Percentiles rank a stretch among this genome's conserved stretches.
Conservation (phyloP, 2,113 vertebrate genomes). For the Promerops cafer region DNA sequence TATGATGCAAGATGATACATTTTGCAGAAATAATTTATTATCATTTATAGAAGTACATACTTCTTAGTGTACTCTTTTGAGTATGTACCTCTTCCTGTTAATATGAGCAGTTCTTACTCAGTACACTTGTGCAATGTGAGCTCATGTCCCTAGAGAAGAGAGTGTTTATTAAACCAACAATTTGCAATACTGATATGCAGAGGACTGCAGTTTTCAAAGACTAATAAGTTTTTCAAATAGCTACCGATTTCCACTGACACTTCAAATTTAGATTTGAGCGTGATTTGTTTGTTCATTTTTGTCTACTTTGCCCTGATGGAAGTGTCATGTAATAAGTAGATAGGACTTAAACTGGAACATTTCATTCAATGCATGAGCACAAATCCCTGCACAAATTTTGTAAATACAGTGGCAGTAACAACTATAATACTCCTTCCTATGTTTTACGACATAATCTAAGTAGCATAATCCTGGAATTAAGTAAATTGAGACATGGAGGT, state of each 20-base stretch:
- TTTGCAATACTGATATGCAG: not conserved
- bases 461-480: conserved; percentile 1
- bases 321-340: not conserved
- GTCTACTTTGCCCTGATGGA: not conserved
- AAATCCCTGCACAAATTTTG: not conserved
- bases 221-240: not conserved
- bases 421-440: not conserved
- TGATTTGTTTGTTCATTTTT: not conserved
- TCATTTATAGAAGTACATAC: not conserved
- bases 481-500: not conserved
- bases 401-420: not conserved
- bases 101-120: not conserved
- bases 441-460: not conserved
- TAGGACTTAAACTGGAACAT: not conserved
- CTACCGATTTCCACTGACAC: not conserved
- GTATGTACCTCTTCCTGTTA: not conserved
- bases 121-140: not conserved
- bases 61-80: not conserved
- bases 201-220: not conserved
- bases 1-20: not conserved
- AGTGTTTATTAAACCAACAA: conserved; percentile 1
- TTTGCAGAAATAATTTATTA: not conserved
- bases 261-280: not conserved
- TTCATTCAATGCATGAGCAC: not conserved
- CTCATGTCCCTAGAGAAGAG: conserved; percentile 14